A percentile compares a stretch with the other conserved stretches of the same genome.
Conservation (phyloP, 1,140 invertebrate species). For the Sitophilus oryzae region DNA sequence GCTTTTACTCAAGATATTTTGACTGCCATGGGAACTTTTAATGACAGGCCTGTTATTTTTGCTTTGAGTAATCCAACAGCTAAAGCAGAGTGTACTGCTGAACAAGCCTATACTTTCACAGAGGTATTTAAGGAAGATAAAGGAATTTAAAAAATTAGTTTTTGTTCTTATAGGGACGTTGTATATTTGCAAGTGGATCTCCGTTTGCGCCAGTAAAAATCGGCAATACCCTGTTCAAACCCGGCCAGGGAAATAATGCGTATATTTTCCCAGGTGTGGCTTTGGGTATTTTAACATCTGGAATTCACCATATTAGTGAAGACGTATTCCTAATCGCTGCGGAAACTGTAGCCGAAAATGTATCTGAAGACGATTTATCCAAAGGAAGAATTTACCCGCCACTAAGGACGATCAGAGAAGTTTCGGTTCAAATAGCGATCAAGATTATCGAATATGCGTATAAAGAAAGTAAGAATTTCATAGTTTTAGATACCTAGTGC, state of each 20-base stretch:
- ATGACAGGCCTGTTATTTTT: slow-evolving; percentile 86
- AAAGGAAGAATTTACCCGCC: slow-evolving; percentile 93
- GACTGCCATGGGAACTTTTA: slow-evolving; percentile 77
- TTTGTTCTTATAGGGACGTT: slow-evolving; percentile 61
- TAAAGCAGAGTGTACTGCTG: slow-evolving; percentile 94
- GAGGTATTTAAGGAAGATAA: slow-evolving; percentile 55
- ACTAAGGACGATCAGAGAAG: slow-evolving; percentile 77
- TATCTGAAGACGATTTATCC: slow-evolving; percentile 73
- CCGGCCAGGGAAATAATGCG: slow-evolving; percentile 94
- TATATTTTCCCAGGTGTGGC: slow-evolving; percentile 95
- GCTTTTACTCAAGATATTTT: slow-evolving; percentile 85
- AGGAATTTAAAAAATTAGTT: background rate
- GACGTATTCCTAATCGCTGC: slow-evolving; percentile 87
- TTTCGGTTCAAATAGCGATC: slow-evolving; percentile 83
- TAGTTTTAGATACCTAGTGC: too few relatives aligned
- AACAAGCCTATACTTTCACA: slow-evolving; percentile 81
- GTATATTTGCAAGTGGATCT: slow-evolving; percentile 87
- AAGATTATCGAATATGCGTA: slow-evolving; percentile 85
- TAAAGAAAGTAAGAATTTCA: slow-evolving; percentile 59
- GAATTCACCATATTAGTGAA: slow-evolving; percentile 83
- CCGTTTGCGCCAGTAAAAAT: slow-evolving; percentile 79
- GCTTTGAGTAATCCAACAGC: slow-evolving; percentile 93
- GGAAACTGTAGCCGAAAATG: slow-evolving; percentile 75
- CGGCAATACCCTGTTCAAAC: slow-evolving; percentile 72
- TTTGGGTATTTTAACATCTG: slow-evolving; percentile 79